These are phyloP conservation scores for Euplexia lucipara DNA, from an alignment of 2,888 invertebrate species.

Conservation along the genomic window DNA sequence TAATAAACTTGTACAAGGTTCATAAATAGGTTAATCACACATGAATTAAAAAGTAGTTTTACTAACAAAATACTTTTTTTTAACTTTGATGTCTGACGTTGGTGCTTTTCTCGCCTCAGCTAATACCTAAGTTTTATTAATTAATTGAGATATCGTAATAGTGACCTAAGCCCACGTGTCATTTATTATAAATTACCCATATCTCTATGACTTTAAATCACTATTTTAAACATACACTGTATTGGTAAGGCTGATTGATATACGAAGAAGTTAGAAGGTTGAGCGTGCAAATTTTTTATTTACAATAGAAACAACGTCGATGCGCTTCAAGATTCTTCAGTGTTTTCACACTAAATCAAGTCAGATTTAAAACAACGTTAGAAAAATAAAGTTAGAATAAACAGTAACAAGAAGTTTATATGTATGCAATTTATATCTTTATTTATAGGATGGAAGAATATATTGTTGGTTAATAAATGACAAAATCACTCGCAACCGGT, in stretches of 20 bases:
- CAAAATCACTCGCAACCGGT: background rate
- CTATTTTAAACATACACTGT: background rate
- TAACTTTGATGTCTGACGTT: too few relatives aligned
- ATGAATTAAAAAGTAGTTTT: background rate
- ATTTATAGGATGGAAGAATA: too few relatives aligned
- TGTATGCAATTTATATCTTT: too few relatives aligned
- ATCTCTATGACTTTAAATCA: background rate
- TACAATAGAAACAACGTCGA: background rate
- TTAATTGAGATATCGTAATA: background rate
- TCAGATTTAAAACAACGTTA: background rate
- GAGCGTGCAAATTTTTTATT: background rate
- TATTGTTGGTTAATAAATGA: conserved; percentile 2
- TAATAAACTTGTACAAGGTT: background rate
- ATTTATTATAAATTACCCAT: background rate
- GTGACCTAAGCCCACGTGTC: background rate
- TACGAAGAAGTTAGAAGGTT: background rate
- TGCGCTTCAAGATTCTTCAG: background rate
- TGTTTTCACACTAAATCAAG: background rate
- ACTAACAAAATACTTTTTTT: too few relatives aligned
- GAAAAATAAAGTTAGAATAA: background rate
- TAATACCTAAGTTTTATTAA: background rate
- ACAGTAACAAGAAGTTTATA: background rate
- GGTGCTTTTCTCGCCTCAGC: background rate
- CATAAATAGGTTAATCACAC: background rate
- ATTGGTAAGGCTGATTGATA: background rate